These are phyloP conservation scores for Drosophila sechellia DNA, from an alignment of 1,140 invertebrate genomes.

Conservation along the genomic window DNA sequence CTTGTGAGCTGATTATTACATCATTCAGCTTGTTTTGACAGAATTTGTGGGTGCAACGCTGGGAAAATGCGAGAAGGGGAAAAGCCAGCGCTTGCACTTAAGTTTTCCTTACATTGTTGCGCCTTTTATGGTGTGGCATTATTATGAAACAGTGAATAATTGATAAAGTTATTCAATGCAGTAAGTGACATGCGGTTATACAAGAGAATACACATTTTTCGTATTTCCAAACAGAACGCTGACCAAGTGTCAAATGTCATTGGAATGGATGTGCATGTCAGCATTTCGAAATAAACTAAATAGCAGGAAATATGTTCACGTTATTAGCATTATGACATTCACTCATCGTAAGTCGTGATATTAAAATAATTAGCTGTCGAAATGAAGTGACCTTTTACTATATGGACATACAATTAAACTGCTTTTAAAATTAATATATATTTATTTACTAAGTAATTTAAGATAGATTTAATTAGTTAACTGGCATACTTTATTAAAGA, in stretches of 20 bases:
- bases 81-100: constrained; percentile 11
- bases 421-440: too few species aligned
- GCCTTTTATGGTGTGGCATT: neutral
- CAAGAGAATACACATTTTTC: neutral
- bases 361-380: neutral
- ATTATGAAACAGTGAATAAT: constrained; percentile 44
- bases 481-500: neutral
- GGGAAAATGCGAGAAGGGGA: constrained; percentile 4
- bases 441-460: too few species aligned
- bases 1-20: constrained; percentile 52
- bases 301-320: neutral
- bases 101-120: constrained; percentile 15
- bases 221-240: neutral
- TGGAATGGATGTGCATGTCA: constrained; percentile 8
- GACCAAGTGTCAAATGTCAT: constrained; percentile 18
- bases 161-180: constrained; percentile 29
- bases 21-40: constrained; percentile 50
- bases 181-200: constrained; percentile 6
- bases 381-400: neutral
- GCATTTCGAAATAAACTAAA: constrained; percentile 11
- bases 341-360: neutral
- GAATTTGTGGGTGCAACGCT: constrained; percentile 21
- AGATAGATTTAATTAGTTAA: neutral
- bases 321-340: neutral
- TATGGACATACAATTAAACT: neutral